Evolutionary conservation across 2,113 vertebrate genomes (phyloP), one percentile per base, ranked within the genome.

Genomic region (Rattus rattus): DNA sequence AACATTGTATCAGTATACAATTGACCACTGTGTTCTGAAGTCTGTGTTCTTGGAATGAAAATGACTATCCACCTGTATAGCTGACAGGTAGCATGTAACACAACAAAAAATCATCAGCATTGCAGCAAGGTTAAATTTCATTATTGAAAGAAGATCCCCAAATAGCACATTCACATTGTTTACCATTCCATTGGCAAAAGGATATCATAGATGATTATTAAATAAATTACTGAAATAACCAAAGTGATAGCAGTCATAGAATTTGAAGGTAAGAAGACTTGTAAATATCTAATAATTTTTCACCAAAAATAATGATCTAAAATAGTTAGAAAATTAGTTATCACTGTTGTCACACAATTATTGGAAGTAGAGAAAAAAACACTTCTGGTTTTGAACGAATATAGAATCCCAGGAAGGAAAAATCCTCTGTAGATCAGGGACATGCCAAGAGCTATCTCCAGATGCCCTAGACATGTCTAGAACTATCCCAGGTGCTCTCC

Each of bases 211-310:
- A 69, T 86, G 39, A 90, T 88, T 52, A 30, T 63, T 91, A 92
- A 92, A 91, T 61, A 90, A 94, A 86, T 92, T 72, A 86, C 36
- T 91, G 28, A 94, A 81, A 85, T 80, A 94, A 97, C 86, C 65
- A 80, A 96, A 92, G 65, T 85, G 39, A 90, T 72, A n/a, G 5
- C 6, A 69, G 28, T 33, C 13, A 36, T 39, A 12, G 39, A 24
- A 88, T 95, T 70, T 96, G 84, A 96, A 80, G 49, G 81, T 36
- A 94, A 47, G 30, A 90, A 80, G n/a, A 96, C 28, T 1, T 92
- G 19, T 28, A 47, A 70, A 59, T 94, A 73, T 20, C 92, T 83
- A 88, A n/a, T 43, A 89, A 11, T 10, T n/a, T 94, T 88, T 91
- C 69, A 67, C 0, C 75, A 5, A 91, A 89, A 49, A 89, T 56